These are phyloP conservation scores for Limosa lapponica DNA, from an alignment of 2,797 vertebrate species.

Conservation along the genomic window DNA sequence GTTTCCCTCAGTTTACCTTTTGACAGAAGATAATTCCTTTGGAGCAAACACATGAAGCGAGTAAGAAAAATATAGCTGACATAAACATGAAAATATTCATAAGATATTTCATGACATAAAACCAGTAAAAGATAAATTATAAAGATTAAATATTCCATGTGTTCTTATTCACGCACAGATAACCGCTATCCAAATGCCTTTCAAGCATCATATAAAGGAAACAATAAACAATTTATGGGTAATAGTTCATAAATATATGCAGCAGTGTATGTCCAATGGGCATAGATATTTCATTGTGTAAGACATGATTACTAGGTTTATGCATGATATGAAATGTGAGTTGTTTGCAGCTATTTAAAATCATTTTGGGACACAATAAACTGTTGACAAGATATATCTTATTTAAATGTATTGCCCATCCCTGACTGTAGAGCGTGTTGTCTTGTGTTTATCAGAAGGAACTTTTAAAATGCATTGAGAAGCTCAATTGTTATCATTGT, in stretches of 20 bases:
- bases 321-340: background rate
- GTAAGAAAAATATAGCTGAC: background rate
- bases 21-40: constrained; percentile 2
- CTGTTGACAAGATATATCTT: constrained; percentile 24
- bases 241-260: constrained; percentile 37
- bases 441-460: constrained; percentile 62
- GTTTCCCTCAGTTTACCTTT: constrained; percentile 21
- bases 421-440: background rate
- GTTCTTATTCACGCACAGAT: background rate
- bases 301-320: constrained; percentile 10
- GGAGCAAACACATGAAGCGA: background rate
- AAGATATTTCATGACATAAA: background rate
- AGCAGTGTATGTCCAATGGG: background rate
- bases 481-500: constrained; percentile 64
- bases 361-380: constrained; percentile 27
- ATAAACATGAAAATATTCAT: background rate
- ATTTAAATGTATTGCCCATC: constrained; percentile 29
- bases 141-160: constrained; percentile 17
- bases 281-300: background rate
- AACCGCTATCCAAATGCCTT: background rate
- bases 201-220: constrained; percentile 3
- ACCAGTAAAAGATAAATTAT: background rate
- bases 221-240: constrained; percentile 34
- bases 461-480: constrained; percentile 66
- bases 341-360: constrained; percentile 26